Base-by-base conservation (phyloP, 2,888 invertebrate species). In the Drosophila maculinotata region DNA sequence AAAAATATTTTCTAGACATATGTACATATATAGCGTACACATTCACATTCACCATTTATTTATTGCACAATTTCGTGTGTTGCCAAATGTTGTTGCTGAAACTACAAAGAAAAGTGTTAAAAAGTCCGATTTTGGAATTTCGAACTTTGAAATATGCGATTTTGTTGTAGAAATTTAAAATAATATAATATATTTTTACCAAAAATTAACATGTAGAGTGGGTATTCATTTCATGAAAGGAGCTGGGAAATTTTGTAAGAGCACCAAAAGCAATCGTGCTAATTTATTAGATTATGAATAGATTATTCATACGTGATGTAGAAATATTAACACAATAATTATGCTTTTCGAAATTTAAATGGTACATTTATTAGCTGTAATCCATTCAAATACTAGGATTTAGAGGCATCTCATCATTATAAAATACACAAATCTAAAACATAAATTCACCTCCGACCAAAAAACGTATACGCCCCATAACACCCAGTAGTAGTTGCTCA, bases 31-130 rank as follows among this genome's bases (percentile, higher is more conserved):
- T 35, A 25, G 15, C 35, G 14, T 20, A 30, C 5, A 64, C 12
- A 58, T 30, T 15, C 15, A 35, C 12, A 51, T 35, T 33, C 25
- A 36, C 15, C 52, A 26, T 39, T 53, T 31, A 53, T 63, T 69
- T 53, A 69, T 69, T 26, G 38, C 31, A 31, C 26, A 15, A 20
- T 42, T 59, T 28, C 14, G 26, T 49, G 36, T 51, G 30, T 38
- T 66, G 47, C 35, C 14, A 63, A 63, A 38, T 31, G 7, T 28
- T 33, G 28, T 31, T 20, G 23, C n/a, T 9, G 36, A 56, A 52
- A 20, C 33, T n/a, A 31, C 20, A 52, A 39, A 17, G 3, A 45
- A 60, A 51, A 10, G 15, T 39, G 31, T 35, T 20, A n/a, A 28
- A 49, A 42, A 33, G 7, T 26, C 7, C 0, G 0, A 8, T 45